Base-by-base conservation (phyloP, 2,113 vertebrate species). In the Rana temporaria region DNA sequence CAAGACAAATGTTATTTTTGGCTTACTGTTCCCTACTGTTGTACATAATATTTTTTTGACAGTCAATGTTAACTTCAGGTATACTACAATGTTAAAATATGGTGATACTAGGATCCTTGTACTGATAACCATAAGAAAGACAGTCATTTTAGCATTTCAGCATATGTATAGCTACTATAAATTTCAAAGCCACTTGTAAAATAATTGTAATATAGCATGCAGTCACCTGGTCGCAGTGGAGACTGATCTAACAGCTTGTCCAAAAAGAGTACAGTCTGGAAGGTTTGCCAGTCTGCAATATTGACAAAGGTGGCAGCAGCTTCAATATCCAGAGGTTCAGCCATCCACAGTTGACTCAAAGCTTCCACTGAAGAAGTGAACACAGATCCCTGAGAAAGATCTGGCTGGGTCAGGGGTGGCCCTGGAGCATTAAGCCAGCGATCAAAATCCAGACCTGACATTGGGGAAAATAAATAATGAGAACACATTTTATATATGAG, bases 191-290 rank as follows among this genome's bases (percentile, higher is more conserved):
- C 14, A 48, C 42, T 12, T 48, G 6, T 48, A 48, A 48, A 48
- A 11, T 48, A 48, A 48, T 0, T 12, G 3, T 12, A 48, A 38
- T 24, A 73, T 18, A 16, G 30, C 16, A 32, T 56, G 30, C n/a
- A 38, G 0, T 88, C 87, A 98, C 97, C 96, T 71, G 92, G 94
- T 1, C 93, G 89, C 77, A 99, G 90, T 0, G 96, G 97, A 0
- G 95, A 95, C 65, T 93, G 95, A 70, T 99, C 98, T 85, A 99
- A 87, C 83, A 98, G 92, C 83, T 95, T 93, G 90, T 99, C 98
- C 85, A 99, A 89, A 87, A 99, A 98, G n/a, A 98, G 95, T 6
- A 97, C 97, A 0, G 95, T 96, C 93, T 99, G 98, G 87, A 99
- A 98, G 70, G 96, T 97, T 90, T 91, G 96, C 98, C 98, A 99